Conservation (phyloP, 2,113 vertebrate species). For the Spilogale gracilis region DNA sequence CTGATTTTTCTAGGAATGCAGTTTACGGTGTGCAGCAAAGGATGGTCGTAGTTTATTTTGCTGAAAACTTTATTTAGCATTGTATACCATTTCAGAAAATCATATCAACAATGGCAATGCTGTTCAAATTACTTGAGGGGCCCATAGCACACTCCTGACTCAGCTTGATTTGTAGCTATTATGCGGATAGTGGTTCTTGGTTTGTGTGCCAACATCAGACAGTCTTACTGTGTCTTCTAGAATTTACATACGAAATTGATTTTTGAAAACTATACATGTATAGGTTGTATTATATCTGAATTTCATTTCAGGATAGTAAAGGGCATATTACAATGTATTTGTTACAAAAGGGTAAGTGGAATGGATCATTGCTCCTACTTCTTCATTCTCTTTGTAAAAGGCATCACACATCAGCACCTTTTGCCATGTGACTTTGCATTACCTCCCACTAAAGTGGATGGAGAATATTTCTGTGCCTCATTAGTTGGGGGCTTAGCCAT, state of each 20-base stretch:
- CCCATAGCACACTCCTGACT: neutral
- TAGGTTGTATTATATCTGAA: neutral
- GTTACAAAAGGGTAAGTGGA: neutral
- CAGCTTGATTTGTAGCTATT: neutral
- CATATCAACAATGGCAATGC: neutral
- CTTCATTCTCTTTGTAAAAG: neutral
- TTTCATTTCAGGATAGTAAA: constrained; percentile 32
- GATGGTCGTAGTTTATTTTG: neutral
- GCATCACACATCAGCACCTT: neutral
- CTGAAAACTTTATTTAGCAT: neutral
- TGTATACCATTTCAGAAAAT: neutral
- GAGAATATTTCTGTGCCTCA: neutral
- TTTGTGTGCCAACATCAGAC: neutral
- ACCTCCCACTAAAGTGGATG: neutral
- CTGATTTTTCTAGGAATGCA: constrained; percentile 6
- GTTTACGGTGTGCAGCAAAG: neutral
- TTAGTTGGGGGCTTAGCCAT: neutral
- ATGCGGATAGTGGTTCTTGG: neutral
- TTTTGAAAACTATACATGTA: neutral
- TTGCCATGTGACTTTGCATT: neutral
- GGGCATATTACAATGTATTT: neutral
- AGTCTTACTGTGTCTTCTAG: neutral
- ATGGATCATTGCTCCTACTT: neutral
- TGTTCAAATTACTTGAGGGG: neutral
- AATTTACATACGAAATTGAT: constrained; percentile 27